Percentiles rank a stretch among this genome's conserved stretches.
Conservation (phyloP, 2,888 invertebrate species). For the Microplitis manilae region DNA sequence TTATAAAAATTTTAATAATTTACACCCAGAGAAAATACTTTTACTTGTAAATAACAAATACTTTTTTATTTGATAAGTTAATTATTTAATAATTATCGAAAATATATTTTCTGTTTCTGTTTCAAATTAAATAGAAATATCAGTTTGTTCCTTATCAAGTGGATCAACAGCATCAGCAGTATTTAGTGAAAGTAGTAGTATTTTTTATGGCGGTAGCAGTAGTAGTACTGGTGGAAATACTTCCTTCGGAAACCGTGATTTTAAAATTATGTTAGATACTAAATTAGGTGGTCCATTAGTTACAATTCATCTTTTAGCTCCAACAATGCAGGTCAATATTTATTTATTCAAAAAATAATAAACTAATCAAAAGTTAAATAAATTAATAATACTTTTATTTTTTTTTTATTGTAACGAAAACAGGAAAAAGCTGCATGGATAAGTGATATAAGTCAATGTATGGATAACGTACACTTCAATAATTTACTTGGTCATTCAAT, state of each 20-base stretch:
- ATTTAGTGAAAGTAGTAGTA: constrained; percentile 69
- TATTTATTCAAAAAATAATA: not conserved
- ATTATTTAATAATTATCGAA: not conserved
- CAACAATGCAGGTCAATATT: constrained; percentile 62
- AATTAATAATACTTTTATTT: not conserved
- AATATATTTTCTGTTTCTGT: constrained; percentile 23
- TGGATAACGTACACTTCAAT: constrained; percentile 93
- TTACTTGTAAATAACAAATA: no score
- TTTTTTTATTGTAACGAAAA: constrained; percentile 60
- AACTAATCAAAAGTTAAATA: not conserved
- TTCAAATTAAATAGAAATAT: constrained; percentile 68
- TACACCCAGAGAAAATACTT: no score
- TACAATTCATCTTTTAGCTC: constrained; percentile 79
- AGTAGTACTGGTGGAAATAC: constrained; percentile 52
- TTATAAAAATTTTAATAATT: no score
- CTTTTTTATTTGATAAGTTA: not conserved
- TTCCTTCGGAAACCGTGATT: constrained; percentile 78
- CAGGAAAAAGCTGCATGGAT: constrained; percentile 96
- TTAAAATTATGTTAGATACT: constrained; percentile 81
- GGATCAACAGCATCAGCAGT: constrained; percentile 54
- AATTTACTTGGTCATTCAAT: constrained; percentile 79
- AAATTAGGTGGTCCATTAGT: constrained; percentile 79
- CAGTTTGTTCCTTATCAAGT: constrained; percentile 75
- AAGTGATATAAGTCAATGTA: constrained; percentile 92
- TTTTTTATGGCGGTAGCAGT: constrained; percentile 55